These are phyloP conservation scores for Drosophila merina DNA, from an alignment of 2,888 invertebrate genomes.

Conservation along the genomic window DNA sequence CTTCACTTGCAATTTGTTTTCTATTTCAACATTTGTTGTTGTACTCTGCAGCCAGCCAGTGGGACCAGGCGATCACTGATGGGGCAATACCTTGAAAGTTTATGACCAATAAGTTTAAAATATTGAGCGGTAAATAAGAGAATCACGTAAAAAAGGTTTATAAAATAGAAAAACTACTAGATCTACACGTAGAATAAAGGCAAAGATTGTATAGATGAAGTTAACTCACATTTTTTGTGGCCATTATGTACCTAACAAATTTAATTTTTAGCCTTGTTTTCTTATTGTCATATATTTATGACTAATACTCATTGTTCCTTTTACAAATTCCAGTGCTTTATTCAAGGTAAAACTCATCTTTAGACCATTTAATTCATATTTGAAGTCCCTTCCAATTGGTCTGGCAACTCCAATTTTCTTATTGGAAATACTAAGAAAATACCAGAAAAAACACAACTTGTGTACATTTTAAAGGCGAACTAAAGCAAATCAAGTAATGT, in stretches of 20 bases:
- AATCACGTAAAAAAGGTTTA: background rate
- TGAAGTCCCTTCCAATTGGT: background rate
- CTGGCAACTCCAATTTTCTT: background rate
- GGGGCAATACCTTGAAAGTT: background rate
- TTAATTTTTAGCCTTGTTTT: background rate
- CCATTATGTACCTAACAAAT: background rate
- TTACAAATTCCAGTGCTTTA: background rate
- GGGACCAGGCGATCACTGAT: background rate
- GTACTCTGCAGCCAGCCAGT: conserved; percentile 14
- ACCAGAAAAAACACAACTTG: background rate
- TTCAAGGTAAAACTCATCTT: background rate
- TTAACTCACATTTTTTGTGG: background rate
- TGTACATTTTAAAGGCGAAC: background rate
- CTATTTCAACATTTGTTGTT: conserved; percentile 32
- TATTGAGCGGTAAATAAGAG: background rate
- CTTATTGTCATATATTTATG: background rate
- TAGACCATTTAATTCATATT: background rate
- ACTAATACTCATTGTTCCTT: background rate
- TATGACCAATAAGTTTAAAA: background rate
- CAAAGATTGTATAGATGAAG: background rate
- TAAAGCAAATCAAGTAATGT: background rate
- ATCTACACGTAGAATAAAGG: background rate
- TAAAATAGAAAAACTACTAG: background rate
- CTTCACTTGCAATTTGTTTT: conserved; percentile 21
- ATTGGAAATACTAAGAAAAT: background rate